phyloP scores from a whole-genome alignment of 2,797 vertebrate species.

The Spea hammondii region DNA sequence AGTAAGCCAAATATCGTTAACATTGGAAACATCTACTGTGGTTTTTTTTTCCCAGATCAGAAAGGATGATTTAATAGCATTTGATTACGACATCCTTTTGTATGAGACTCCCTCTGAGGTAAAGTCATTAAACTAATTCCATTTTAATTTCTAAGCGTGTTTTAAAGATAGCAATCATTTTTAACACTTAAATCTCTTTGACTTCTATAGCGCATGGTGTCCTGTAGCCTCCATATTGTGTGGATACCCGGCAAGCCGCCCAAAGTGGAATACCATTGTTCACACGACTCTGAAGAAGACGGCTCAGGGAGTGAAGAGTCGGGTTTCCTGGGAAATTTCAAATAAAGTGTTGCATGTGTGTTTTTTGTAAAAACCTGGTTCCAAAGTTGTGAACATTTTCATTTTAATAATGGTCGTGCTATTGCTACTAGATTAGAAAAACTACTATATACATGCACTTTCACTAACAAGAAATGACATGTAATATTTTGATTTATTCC shows the following conservation, averaged over 20 bases:
- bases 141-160: background rate
- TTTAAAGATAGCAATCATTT: background rate
- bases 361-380: background rate
- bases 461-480: background rate
- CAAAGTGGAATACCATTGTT: constrained; percentile 65
- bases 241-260: constrained; percentile 61
- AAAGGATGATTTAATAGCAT: constrained; percentile 57
- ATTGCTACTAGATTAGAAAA: constrained; percentile 13
- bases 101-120: constrained; percentile 68
- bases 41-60: constrained; percentile 59
- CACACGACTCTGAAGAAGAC: constrained; percentile 18
- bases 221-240: constrained; percentile 63
- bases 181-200: no score
- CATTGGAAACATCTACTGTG: background rate
- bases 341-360: constrained; percentile 16
- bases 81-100: constrained; percentile 64
- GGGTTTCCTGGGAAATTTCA: constrained; percentile 29
- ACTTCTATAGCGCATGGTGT: constrained; percentile 62
- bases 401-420: constrained; percentile 10
- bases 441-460: constrained; percentile 18
- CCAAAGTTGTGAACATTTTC: background rate
- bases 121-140: constrained; percentile 22
- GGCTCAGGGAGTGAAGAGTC: constrained; percentile 62
- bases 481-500: background rate
- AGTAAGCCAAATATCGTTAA: no score